Evolutionary conservation across 2,888 invertebrate genomes (phyloP).

Genomic region (Drosophila robusta): DNA sequence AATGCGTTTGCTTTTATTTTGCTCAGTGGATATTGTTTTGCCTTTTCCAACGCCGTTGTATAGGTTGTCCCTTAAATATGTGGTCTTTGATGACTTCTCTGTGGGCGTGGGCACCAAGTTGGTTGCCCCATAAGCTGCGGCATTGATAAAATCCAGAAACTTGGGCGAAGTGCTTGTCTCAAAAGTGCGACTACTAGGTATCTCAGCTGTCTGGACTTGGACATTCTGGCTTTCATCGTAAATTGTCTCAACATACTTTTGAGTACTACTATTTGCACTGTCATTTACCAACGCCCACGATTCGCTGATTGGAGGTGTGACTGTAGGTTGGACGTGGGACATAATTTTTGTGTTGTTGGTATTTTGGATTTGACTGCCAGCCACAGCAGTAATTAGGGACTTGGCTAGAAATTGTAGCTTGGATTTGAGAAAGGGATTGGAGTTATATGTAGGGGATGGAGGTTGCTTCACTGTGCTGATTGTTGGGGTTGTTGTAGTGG

Average conservation of each 20-base stretch:
- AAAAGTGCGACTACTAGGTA: constrained; percentile 51
- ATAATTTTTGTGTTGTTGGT: constrained; percentile 25
- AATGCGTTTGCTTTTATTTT: constrained; percentile 73
- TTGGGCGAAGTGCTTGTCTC: constrained; percentile 62
- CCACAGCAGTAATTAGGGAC: constrained; percentile 59
- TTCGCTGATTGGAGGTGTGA: constrained; percentile 15
- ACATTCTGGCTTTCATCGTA: constrained; percentile 80
- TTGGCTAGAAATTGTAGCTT: constrained; percentile 60
- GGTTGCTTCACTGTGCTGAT: constrained; percentile 33
- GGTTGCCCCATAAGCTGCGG: constrained; percentile 64
- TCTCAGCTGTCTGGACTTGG: constrained; percentile 68
- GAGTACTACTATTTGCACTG: constrained; percentile 45
- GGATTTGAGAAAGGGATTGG: constrained; percentile 73
- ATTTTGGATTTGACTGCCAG: constrained; percentile 38
- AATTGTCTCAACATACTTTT: constrained; percentile 66
- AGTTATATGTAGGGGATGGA: constrained; percentile 41
- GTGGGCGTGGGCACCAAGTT: constrained; percentile 61
- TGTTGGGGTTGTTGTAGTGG: constrained; percentile 45
- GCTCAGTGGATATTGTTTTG: constrained; percentile 17
- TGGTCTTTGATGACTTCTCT: constrained; percentile 48
- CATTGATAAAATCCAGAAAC: constrained; percentile 68
- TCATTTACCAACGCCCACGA: constrained; percentile 46
- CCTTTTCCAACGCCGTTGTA: constrained; percentile 10
- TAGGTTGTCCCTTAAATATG: constrained; percentile 8
- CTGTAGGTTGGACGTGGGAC: constrained; percentile 22